Percentiles rank a stretch among this genome's conserved stretches.
phyloP scores from a whole-genome alignment of 2,888 invertebrate genomes.

The Cinara cedri region DNA sequence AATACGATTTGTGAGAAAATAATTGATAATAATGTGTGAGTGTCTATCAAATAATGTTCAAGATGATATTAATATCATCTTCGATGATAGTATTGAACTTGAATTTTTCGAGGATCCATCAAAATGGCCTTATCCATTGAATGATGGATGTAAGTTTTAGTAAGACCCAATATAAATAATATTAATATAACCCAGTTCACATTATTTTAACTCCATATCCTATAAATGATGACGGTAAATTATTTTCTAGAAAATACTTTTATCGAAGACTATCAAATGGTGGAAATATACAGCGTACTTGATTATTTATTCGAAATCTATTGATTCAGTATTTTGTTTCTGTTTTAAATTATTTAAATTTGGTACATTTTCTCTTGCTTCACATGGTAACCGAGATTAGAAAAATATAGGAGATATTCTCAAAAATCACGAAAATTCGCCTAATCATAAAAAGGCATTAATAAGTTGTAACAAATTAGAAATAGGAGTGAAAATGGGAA shows the following conservation, averaged over 20 bases:
- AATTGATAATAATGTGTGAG: slow-evolving; percentile 10
- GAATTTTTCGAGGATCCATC: slow-evolving; percentile 1
- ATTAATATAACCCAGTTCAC: slow-evolving; percentile 7
- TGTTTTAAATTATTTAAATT: slow-evolving; percentile 11
- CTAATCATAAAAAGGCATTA: slow-evolving; percentile 12
- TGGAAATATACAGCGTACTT: not conserved
- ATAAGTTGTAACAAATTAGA: slow-evolving; percentile 6
- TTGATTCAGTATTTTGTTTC: slow-evolving; percentile 12
- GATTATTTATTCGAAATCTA: slow-evolving; percentile 1
- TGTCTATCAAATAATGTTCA: slow-evolving; percentile 9
- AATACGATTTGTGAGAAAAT: not conserved
- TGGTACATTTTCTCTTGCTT: not conserved
- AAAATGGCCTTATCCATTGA: slow-evolving; percentile 4
- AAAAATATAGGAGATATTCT: slow-evolving; percentile 12
- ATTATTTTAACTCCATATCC: not conserved
- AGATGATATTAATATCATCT: not conserved
- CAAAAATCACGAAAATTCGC: not conserved
- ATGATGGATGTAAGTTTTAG: not conserved
- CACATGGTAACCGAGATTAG: slow-evolving; percentile 2
- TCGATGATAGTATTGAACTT: not conserved
- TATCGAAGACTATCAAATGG: not conserved
- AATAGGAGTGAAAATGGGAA: not conserved
- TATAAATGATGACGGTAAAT: not conserved
- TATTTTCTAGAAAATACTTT: not conserved
- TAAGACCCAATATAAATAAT: too few species aligned